Conservation (phyloP, 2,888 invertebrate species). For the Gymnoscelis rufifasciata region DNA sequence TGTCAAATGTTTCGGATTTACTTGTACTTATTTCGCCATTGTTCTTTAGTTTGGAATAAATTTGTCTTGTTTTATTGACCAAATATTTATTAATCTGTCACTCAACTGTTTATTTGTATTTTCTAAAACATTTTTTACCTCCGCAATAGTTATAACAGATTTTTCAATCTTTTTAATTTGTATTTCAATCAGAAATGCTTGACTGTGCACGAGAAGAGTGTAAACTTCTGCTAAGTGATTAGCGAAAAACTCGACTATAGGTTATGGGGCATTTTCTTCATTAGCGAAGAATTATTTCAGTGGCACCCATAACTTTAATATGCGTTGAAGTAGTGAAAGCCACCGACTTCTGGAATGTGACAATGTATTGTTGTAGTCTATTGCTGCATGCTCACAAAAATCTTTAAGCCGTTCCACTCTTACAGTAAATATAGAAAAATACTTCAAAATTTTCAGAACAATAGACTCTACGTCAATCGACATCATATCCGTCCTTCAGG, state of each 20-base stretch:
- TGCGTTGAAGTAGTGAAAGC: not conserved
- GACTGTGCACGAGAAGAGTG: not conserved
- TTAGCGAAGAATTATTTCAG: not conserved
- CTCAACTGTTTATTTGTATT: too few relatives aligned
- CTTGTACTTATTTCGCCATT: too few relatives aligned
- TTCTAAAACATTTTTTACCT: not conserved
- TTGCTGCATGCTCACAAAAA: not conserved
- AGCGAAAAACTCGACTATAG: not conserved
- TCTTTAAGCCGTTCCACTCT: conserved; percentile 9
- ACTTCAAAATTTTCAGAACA: conserved; percentile 10
- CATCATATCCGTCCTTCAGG: too few relatives aligned
- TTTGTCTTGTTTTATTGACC: too few relatives aligned
- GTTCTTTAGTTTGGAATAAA: too few relatives aligned
- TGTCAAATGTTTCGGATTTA: too few relatives aligned
- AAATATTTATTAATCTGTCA: too few relatives aligned
- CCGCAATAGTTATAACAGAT: not conserved
- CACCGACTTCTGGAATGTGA: not conserved
- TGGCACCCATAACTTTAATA: not conserved
- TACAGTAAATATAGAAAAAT: conserved; percentile 14
- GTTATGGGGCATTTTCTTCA: too few relatives aligned
- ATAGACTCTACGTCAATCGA: not conserved
- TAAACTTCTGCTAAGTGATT: not conserved
- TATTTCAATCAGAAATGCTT: not conserved
- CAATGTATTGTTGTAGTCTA: not conserved
- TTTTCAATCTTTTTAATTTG: conserved; percentile 11